Conservation (phyloP, 2,797 vertebrate species). For the Cossypha polioptera region DNA sequence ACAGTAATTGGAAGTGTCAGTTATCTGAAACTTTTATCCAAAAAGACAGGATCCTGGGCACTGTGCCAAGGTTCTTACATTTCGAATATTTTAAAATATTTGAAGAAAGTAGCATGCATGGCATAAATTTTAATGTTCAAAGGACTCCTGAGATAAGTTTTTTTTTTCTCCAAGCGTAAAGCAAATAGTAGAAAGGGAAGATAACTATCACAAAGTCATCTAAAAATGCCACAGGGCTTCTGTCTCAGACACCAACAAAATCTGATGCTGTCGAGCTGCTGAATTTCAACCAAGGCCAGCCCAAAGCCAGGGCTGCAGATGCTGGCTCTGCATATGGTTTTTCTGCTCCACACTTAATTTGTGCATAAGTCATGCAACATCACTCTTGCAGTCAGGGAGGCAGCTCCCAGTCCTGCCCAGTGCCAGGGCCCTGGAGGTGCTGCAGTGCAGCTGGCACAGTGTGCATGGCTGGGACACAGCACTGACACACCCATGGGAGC, state of each 20-base stretch:
- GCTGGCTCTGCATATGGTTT: not conserved
- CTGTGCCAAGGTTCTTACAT: conserved; percentile 53
- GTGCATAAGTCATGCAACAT: not conserved
- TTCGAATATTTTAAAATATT: conserved; percentile 64
- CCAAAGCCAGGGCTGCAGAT: not conserved
- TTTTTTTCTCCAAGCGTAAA: not conserved
- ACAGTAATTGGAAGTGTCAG: conserved; percentile 70
- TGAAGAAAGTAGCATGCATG: conserved; percentile 31
- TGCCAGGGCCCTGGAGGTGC: accelerated
- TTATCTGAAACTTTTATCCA: conserved; percentile 65
- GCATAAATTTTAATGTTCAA: conserved; percentile 59
- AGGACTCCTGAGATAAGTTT: conserved; percentile 37
- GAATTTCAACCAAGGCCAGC: not conserved
- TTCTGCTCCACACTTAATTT: not conserved
- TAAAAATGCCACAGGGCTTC: not conserved
- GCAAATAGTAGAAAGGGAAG: conserved; percentile 54
- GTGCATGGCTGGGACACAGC: not conserved
- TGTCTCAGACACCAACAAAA: not conserved
- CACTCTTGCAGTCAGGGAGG: not conserved
- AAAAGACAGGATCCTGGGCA: conserved; percentile 61
- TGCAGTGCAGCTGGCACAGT: not conserved
- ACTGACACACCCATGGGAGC: accelerated
- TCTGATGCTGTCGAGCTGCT: not conserved
- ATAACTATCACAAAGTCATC: conserved; percentile 38
- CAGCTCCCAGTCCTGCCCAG: not conserved